These are phyloP conservation scores for Sitodiplosis mosellana DNA, from an alignment of 1,140 invertebrate species.

Conservation along the genomic window DNA sequence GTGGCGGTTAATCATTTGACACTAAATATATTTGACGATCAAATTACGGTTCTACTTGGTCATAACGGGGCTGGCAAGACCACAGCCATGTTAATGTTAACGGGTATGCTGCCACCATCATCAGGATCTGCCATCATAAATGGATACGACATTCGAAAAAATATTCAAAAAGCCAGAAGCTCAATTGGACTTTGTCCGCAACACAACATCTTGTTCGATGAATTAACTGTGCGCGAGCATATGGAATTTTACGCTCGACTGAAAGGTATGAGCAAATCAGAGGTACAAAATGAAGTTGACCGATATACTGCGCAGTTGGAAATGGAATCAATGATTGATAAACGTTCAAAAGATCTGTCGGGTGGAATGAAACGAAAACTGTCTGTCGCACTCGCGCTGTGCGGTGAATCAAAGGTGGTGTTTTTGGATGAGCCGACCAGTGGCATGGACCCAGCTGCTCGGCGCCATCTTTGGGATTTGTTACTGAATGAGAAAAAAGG, in stretches of 20 bases:
- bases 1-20: slow-evolving; percentile 5
- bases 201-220: slow-evolving; percentile 83
- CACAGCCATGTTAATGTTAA: slow-evolving; percentile 40
- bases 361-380: slow-evolving; percentile 75
- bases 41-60: slow-evolving; percentile 56
- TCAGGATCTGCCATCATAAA: slow-evolving; percentile 47
- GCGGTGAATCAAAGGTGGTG: slow-evolving; percentile 46
- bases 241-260: slow-evolving; percentile 68
- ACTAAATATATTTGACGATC: slow-evolving; percentile 46
- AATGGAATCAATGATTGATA: slow-evolving; percentile 33
- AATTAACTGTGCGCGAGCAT: slow-evolving; percentile 78
- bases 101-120: slow-evolving; percentile 48
- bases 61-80: slow-evolving; percentile 40
- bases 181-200: slow-evolving; percentile 82
- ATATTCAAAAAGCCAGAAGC: slow-evolving; percentile 37
- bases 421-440: slow-evolving; percentile 88
- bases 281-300: slow-evolving; percentile 36
- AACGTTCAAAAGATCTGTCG: slow-evolving; percentile 40
- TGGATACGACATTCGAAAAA: slow-evolving; percentile 42
- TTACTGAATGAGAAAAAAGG: slow-evolving; percentile 35
- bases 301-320: slow-evolving; percentile 50
- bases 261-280: slow-evolving; percentile 37
- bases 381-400: slow-evolving; percentile 59
- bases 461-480: slow-evolving; percentile 77
- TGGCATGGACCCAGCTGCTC: slow-evolving; percentile 86